A percentile compares a stretch with the other conserved stretches of the same genome.
Conservation (phyloP, 2,888 invertebrate genomes). For the Chelonus formosanus region DNA sequence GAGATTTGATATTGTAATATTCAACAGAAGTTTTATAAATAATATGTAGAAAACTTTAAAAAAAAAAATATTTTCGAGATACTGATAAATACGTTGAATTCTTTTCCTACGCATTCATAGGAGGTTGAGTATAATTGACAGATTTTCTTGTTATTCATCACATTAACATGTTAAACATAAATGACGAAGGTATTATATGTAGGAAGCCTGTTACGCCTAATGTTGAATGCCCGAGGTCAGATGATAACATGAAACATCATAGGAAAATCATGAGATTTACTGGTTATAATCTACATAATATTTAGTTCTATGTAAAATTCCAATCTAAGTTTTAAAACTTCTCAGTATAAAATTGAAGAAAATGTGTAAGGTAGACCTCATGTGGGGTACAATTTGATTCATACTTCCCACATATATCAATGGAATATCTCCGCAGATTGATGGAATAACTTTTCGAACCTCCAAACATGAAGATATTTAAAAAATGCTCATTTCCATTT, state of each 20-base stretch:
- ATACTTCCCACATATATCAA: too few species aligned
- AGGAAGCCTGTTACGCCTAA: slow-evolving; percentile 1
- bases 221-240: not conserved
- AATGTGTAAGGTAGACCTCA: not conserved
- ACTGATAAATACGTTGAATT: too few species aligned
- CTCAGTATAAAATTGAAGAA: not conserved
- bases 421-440: too few species aligned
- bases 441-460: too few species aligned
- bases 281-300: slow-evolving; percentile 6
- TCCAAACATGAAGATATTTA: too few species aligned
- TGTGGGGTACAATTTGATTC: too few species aligned
- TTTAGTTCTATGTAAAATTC: slow-evolving; percentile 2
- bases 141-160: slow-evolving; percentile 14
- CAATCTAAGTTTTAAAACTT: too few species aligned
- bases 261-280: not conserved
- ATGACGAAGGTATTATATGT: slow-evolving; percentile 8
- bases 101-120: not conserved
- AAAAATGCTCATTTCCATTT: too few species aligned
- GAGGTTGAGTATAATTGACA: slow-evolving; percentile 5
- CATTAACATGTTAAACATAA: slow-evolving; percentile 14
- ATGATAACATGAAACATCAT: slow-evolving; percentile 1
- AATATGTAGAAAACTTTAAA: too few species aligned
- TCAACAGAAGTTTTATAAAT: too few species aligned
- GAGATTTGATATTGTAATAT: too few species aligned
- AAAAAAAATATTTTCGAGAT: too few species aligned